Conservation (phyloP, 2,888 invertebrate species). For the Prenolepis imparis region DNA sequence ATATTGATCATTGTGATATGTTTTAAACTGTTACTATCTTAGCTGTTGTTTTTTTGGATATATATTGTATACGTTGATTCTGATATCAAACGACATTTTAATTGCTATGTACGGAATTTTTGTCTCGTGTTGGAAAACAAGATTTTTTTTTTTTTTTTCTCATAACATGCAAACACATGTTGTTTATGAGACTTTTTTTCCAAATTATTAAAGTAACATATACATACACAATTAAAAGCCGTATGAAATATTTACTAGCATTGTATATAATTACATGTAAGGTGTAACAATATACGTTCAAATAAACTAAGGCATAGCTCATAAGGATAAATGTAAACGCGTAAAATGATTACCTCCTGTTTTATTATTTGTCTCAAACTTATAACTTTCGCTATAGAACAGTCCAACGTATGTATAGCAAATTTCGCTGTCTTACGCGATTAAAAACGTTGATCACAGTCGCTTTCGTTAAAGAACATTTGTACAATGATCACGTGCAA, state of each 20-base stretch:
- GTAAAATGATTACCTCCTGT: neutral
- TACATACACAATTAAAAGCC: conserved; percentile 17
- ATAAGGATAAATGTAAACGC: conserved; percentile 19
- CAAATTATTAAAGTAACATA: conserved; percentile 40
- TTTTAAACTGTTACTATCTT: conserved; percentile 29
- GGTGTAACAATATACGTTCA: conserved; percentile 48
- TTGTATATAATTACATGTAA: conserved; percentile 69
- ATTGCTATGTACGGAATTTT: neutral
- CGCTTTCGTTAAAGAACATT: conserved; percentile 11
- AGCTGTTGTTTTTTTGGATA: neutral
- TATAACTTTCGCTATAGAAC: conserved; percentile 41
- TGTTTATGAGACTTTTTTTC: conserved; percentile 10
- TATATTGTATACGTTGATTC: conserved; percentile 35
- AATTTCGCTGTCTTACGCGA: neutral
- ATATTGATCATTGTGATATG: conserved; percentile 4
- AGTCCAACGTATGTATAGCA: conserved; percentile 44
- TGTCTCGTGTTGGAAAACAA: neutral
- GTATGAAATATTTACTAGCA: conserved; percentile 50
- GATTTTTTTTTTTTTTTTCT: conserved; percentile 14
- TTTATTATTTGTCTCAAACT: conserved; percentile 29
- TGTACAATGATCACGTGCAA: neutral
- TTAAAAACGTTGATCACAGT: conserved; percentile 59
- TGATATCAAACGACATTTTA: conserved; percentile 49
- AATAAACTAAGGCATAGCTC: conserved; percentile 21
- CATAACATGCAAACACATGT: neutral